Base-by-base conservation (phyloP, 1,140 invertebrate genomes). In the Bursaphelenchus mucronatus region DNA sequence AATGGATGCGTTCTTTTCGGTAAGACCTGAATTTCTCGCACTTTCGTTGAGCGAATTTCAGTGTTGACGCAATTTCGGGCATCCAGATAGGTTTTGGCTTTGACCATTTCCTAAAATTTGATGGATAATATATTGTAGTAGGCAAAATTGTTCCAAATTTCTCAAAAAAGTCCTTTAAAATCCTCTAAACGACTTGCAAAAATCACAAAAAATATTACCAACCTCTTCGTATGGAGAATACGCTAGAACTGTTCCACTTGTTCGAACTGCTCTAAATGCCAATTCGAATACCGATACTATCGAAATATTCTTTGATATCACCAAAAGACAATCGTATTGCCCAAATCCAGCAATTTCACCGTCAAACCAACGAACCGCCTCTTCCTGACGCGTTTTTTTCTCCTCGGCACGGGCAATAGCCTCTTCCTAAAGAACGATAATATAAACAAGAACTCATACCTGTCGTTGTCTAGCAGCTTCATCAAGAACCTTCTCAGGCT, bases 1-100 rank as follows among this genome's bases (percentile, higher is more conserved):
- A 59, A 45, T 17, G 57, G 57, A 59, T 59, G 57, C 3, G 57
- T 59, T 45, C 57, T 39, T n/a, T 44, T 39, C 2, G 41, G 41
- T n/a, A 59, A 9, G 11, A 59, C 57, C 52, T 59, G 57, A 7
- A 59, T 59, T 43, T 59, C 57, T 39, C 57, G 57, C 1, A n/a
- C 13, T 4, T 15, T 11, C 3, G 40, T 44, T 3, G 19, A 44
- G 57, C 57, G 57, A 45, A 50, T 59, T 11, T 30, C 40, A 5
- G 30, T 39, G 40, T 44, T 44, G 21, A 59, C 57, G 40, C 57
- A 59, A 4, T 11, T 44, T n/a, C 40, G 13, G 40, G 41, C 45
- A 5, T 59, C 57, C 44, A 59, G 40, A n/a, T 44, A 59, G 10
- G 13, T 44, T 13, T 44, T 39, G 10, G 57, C 41, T 11, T n/a